Base-by-base conservation (phyloP, 2,888 invertebrate species). In the Cremastinae sp. region DNA sequence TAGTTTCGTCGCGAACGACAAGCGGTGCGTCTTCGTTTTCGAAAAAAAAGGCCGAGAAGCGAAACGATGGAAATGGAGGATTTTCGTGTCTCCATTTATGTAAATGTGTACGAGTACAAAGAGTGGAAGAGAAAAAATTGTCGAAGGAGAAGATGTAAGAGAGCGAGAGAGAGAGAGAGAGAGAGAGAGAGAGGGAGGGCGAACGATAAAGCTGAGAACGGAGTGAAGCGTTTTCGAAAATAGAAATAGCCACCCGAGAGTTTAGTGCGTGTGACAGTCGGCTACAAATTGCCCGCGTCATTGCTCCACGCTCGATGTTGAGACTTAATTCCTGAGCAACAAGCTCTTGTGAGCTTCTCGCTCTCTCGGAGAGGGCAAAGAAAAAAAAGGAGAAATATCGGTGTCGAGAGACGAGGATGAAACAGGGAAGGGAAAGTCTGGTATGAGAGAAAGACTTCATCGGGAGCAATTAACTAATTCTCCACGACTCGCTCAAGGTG, bases 251-350 rank as follows among this genome's bases (percentile, higher is more conserved):
- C 83, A 75, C 70, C 56, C 59, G 73, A 68, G 68, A 28, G 28
- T 47, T 62, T 73, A 61, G 35, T 59, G 51, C 45, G 78, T 75
- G 85, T 87, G 88, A 89, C 89, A 88, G 85, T 86, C 83, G 79
- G 84, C 86, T 89, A 89, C 89, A 89, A 89, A 89, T 89, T 89
- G 87, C 83, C 85, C 87, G 85, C 85, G 86, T 88, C 88, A 88
- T 88, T 88, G 85, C 85, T 80, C 80, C 78, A 79, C 74, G 59
- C 73, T 73, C 70, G 65, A 73, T 47, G 75, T 62, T 55, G 16
- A 53, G 37, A 35, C 12, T 43, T 49, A 5, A 18, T 18, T 14
- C 62, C 20, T 37, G 49, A 49, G 62, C 14, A 37, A n/a, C 37
- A 35, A 47, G 64, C 51, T 53, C 28, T 10, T n/a, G 47, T 8